A percentile compares a stretch with the other conserved stretches of the same genome.
These are phyloP conservation scores for Sabatieria punctata DNA, from an alignment of 2,888 invertebrate species.

Conservation along the genomic window DNA sequence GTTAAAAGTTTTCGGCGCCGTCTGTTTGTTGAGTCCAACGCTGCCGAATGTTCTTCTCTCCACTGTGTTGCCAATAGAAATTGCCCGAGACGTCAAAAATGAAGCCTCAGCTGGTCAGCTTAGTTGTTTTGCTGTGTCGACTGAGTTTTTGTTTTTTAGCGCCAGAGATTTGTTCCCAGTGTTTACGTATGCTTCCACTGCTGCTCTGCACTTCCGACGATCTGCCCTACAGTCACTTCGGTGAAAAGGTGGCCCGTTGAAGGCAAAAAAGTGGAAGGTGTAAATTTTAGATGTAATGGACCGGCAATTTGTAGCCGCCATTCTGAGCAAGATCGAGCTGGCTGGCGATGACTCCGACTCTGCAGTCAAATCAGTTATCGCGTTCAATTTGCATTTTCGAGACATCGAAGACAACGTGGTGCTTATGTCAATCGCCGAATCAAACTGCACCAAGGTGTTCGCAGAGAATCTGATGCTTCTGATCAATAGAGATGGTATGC, in stretches of 20 bases:
- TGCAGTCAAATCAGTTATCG: neutral
- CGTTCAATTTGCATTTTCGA: slow-evolving; percentile 1
- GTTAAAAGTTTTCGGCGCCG: neutral
- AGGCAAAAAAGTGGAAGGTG: too few relatives aligned
- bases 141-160: neutral
- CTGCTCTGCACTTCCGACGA: neutral
- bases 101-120: too few relatives aligned
- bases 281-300: neutral
- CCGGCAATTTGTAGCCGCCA: neutral
- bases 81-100: neutral
- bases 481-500: too few relatives aligned
- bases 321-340: neutral
- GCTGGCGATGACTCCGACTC: neutral
- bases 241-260: neutral
- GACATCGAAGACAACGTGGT: too few relatives aligned
- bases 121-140: too few relatives aligned
- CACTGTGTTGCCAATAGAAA: neutral
- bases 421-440: too few relatives aligned
- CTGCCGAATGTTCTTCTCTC: neutral
- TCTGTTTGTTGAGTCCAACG: neutral
- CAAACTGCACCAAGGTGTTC: too few relatives aligned
- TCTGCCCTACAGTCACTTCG: neutral
- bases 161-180: neutral
- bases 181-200: neutral
- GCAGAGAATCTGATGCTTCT: too few relatives aligned